Conservation (phyloP, 1,140 invertebrate species). For the Antheraea pernyi region DNA sequence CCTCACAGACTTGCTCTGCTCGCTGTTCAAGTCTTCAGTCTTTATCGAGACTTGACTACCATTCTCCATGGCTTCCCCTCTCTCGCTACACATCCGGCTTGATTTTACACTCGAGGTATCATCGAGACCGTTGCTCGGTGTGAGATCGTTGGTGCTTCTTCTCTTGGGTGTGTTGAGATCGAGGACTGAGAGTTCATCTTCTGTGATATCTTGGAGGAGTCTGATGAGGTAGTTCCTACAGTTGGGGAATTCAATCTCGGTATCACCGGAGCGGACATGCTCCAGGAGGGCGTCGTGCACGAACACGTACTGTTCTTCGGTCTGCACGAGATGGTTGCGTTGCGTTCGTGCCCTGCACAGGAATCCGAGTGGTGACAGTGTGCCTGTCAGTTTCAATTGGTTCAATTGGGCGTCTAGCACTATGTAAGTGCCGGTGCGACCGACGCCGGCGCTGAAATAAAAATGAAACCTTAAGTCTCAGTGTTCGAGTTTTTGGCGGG, state of each 20-base stretch:
- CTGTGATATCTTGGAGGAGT: slow-evolving; percentile 68
- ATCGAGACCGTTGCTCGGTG: slow-evolving; percentile 41
- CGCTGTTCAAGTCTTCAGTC: slow-evolving; percentile 63
- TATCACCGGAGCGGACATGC: slow-evolving; percentile 94
- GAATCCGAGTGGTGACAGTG: slow-evolving; percentile 95
- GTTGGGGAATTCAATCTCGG: slow-evolving; percentile 86
- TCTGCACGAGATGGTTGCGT: slow-evolving; percentile 91
- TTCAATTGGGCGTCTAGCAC: slow-evolving; percentile 97
- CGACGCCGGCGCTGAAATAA: slow-evolving; percentile 94
- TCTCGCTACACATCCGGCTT: slow-evolving; percentile 44
- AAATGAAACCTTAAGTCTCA: slow-evolving; percentile 6
- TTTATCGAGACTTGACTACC: slow-evolving; percentile 62
- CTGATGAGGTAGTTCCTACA: slow-evolving; percentile 73
- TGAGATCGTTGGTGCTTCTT: slow-evolving; percentile 53
- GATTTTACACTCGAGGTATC: slow-evolving; percentile 52
- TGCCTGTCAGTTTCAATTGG: slow-evolving; percentile 92
- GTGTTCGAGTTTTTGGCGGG: too few species aligned
- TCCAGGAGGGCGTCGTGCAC: slow-evolving; percentile 97
- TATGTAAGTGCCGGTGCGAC: slow-evolving; percentile 97
- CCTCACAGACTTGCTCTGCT: slow-evolving; percentile 46
- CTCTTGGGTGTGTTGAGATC: slow-evolving; percentile 49
- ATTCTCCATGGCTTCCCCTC: slow-evolving; percentile 49
- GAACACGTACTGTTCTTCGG: slow-evolving; percentile 97
- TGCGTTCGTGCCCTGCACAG: slow-evolving; percentile 94
- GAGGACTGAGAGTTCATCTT: slow-evolving; percentile 64